These are phyloP conservation scores for Tretioscincus oriximinensis DNA, from an alignment of 2,113 vertebrate species.

Conservation along the genomic window DNA sequence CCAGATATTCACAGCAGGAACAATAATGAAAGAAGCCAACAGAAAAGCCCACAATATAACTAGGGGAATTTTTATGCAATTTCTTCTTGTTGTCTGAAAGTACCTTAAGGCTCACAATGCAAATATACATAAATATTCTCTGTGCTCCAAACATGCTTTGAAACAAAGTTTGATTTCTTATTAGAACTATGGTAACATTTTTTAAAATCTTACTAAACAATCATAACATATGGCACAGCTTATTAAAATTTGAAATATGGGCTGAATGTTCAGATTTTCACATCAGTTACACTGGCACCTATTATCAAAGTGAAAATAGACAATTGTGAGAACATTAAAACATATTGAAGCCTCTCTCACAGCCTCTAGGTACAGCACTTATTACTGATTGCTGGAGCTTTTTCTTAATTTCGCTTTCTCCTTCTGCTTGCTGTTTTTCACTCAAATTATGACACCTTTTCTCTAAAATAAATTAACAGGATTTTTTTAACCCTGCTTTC, in stretches of 20 bases:
- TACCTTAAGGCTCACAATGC: not conserved
- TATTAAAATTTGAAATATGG: slow-evolving; percentile 58
- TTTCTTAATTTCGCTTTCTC: slow-evolving; percentile 53
- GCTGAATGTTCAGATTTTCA: slow-evolving; percentile 52
- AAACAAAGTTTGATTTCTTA: slow-evolving; percentile 13
- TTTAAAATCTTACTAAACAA: slow-evolving; percentile 34
- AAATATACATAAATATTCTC: not conserved
- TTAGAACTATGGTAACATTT: slow-evolving; percentile 33
- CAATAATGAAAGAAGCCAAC: too few species aligned
- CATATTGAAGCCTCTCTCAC: slow-evolving; percentile 55
- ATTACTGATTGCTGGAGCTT: slow-evolving; percentile 44
- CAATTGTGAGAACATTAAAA: slow-evolving; percentile 49
- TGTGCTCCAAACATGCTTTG: slow-evolving; percentile 12
- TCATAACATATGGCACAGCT: slow-evolving; percentile 48
- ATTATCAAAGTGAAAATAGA: slow-evolving; percentile 53
- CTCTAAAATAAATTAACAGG: slow-evolving; percentile 55
- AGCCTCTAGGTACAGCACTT: slow-evolving; percentile 54
- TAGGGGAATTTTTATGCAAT: too few species aligned
- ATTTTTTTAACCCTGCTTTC: slow-evolving; percentile 18
- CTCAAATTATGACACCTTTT: slow-evolving; percentile 60
- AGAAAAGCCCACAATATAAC: too few species aligned
- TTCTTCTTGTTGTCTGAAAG: too few species aligned
- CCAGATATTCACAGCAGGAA: too few species aligned
- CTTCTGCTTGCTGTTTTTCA: slow-evolving; percentile 63
- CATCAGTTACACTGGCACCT: slow-evolving; percentile 47